These are phyloP conservation scores for Drosophila tripunctata DNA, from an alignment of 2,888 invertebrate genomes.

Conservation along the genomic window DNA sequence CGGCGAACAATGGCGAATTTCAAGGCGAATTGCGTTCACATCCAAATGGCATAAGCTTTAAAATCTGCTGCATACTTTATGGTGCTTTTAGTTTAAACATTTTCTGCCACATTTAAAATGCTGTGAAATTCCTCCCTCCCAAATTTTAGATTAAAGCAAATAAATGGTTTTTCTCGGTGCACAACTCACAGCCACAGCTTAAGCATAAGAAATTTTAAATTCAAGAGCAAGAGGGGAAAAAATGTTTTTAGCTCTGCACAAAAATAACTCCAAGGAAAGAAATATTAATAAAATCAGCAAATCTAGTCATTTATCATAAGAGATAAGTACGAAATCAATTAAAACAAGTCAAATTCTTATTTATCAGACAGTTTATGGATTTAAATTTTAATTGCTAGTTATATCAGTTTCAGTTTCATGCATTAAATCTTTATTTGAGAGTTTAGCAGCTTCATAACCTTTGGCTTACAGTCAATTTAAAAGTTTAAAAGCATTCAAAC, in stretches of 20 bases:
- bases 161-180: not conserved
- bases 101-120: conserved; percentile 24
- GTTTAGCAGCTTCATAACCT: not conserved
- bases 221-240: not conserved
- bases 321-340: not conserved
- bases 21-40: conserved; percentile 5
- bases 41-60: conserved; percentile 59
- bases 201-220: not conserved
- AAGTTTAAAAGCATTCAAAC: conserved; percentile 1
- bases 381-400: not conserved
- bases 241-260: not conserved
- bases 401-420: not conserved
- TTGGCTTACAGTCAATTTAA: not conserved
- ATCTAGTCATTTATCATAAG: not conserved
- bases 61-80: conserved; percentile 48
- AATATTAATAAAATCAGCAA: not conserved
- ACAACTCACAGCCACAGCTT: too few species aligned
- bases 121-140: conserved; percentile 2
- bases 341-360: not conserved
- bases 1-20: not conserved
- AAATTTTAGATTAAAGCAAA: not conserved
- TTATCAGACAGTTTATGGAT: not conserved
- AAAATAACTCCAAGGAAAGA: not conserved
- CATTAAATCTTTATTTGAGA: not conserved
- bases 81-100: conserved; percentile 10